Evolutionary conservation across 2,797 vertebrate species (phyloP).

Genomic region (Urocyon cinereoargenteus): DNA sequence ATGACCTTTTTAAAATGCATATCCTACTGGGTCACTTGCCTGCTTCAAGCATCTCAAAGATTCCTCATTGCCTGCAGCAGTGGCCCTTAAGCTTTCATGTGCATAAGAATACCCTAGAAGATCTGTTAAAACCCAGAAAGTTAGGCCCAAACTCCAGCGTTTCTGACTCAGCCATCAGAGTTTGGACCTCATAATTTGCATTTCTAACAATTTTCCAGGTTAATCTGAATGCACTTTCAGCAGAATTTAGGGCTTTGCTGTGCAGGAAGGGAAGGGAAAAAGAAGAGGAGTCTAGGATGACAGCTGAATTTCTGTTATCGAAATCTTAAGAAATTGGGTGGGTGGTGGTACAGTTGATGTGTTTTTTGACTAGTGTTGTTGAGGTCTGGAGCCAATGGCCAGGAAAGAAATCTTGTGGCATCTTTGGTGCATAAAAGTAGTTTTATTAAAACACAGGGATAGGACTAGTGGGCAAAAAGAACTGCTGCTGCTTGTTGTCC

Average conservation of each 20-base stretch:
- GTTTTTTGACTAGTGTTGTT: neutral
- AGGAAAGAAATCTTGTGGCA: neutral
- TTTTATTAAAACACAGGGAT: neutral
- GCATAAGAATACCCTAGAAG: neutral
- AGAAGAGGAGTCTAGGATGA: neutral
- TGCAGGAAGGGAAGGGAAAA: neutral
- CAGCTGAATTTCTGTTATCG: neutral
- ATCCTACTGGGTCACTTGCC: neutral
- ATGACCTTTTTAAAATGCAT: constrained; percentile 37
- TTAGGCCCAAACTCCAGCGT: neutral
- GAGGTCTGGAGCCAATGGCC: neutral
- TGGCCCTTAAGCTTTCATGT: neutral
- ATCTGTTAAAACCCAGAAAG: neutral
- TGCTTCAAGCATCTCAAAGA: constrained; percentile 17
- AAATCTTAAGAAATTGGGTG: constrained; percentile 5
- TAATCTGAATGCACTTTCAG: neutral
- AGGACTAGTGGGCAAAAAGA: neutral
- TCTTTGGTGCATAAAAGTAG: neutral
- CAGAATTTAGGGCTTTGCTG: neutral
- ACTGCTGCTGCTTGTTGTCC: neutral
- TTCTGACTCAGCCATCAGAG: neutral
- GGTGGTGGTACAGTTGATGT: neutral
- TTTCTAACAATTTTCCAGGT: constrained; percentile 26
- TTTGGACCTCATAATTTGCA: neutral
- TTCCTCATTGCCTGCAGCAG: neutral